Conservation (phyloP, 1,140 invertebrate species). For the Drosophila seguyi region DNA sequence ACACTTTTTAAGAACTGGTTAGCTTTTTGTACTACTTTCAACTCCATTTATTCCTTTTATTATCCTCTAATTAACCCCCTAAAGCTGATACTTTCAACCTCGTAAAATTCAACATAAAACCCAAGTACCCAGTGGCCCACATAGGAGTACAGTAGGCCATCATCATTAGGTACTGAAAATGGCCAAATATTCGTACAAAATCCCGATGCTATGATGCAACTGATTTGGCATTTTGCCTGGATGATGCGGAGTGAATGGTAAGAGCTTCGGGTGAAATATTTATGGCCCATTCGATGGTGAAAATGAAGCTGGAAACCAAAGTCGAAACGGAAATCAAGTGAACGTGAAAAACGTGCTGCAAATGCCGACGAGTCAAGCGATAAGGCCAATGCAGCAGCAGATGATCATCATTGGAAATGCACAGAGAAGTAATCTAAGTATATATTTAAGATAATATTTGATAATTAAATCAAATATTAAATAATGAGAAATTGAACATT, state of each 20-base stretch:
- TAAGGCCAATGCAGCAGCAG: conserved; percentile 36
- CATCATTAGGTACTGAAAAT: conserved; percentile 30
- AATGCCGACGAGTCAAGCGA: conserved; percentile 30
- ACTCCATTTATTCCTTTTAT: neutral
- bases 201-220: conserved; percentile 55
- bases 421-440: neutral
- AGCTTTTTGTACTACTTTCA: no score
- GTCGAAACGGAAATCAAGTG: conserved; percentile 71
- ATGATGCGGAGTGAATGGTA: conserved; percentile 49
- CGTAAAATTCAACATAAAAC: conserved; percentile 15
- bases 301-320: conserved; percentile 54
- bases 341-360: conserved; percentile 73
- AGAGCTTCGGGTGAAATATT: conserved; percentile 49
- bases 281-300: conserved; percentile 63
- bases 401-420: conserved; percentile 19
- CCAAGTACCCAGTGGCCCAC: conserved; percentile 16
- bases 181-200: conserved; percentile 17
- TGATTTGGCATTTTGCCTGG: conserved; percentile 44
- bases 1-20: no score
- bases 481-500: no score
- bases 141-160: conserved; percentile 23
- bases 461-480: neutral
- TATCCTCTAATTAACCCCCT: neutral
- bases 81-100: conserved; percentile 3
- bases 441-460: neutral